Evolutionary conservation across 2,797 vertebrate species (phyloP).

Genomic region (Balearica regulorum): DNA sequence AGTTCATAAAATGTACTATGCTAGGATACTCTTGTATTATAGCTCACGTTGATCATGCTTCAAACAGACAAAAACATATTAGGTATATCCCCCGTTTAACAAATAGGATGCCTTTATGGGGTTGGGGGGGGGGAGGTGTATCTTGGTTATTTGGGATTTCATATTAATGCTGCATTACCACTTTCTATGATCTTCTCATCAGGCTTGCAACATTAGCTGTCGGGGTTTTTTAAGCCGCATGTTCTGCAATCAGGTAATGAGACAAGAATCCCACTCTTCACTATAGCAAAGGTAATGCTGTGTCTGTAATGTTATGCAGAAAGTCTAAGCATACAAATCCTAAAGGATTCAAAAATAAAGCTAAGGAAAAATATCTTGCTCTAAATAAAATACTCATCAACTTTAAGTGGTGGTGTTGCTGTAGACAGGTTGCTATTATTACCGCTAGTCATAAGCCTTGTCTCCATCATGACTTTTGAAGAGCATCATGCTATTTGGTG

Average conservation of each 20-base stretch:
- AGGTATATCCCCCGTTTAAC: not conserved
- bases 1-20: not conserved
- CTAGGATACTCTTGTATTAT: not conserved
- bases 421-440: not conserved
- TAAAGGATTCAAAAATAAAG: not conserved
- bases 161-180: not conserved
- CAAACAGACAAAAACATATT: not conserved
- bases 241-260: not conserved
- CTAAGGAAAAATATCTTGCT: not conserved
- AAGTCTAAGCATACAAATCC: not conserved
- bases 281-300: not conserved
- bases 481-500: not conserved
- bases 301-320: not conserved
- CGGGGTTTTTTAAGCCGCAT: not conserved
- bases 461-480: not conserved
- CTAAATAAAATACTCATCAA: not conserved
- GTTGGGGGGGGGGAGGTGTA: not conserved
- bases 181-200: not conserved
- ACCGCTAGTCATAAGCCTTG: not conserved
- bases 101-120: not conserved
- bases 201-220: not conserved
- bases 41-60: not conserved
- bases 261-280: not conserved
- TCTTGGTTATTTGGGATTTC: not conserved
- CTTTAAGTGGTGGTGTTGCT: not conserved